Base-by-base conservation (phyloP, 2,888 invertebrate species). In the Pheosia gnoma region DNA sequence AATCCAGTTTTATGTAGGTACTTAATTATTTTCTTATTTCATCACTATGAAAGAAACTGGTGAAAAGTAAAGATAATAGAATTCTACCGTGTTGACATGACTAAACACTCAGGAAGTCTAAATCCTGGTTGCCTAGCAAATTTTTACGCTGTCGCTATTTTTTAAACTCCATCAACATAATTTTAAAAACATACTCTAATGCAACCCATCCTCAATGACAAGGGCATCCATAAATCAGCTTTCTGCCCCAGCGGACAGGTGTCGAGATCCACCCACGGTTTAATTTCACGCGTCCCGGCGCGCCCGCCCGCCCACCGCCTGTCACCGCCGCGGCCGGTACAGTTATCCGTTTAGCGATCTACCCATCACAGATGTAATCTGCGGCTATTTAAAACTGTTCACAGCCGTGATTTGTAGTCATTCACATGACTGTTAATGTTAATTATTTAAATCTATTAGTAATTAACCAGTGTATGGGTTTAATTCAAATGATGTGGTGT, bases 221-320 rank as follows among this genome's bases (percentile, higher is more conserved):
- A 47, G n/a, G n/a, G 47, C 47, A 47, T 47, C 47, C n/a, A 47
- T 51, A 51, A 51, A 51, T 51, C 6, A 10, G 52, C 56, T 65
- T 71, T 57, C 54, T 54, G 57, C 63, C 36, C 39, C 9, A 6
- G 41, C 58, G n/a, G 56, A 53, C 66, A 68, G 62, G 68, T 72
- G 72, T 53, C 38, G 62, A 75, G 59, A 66, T 61, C 66, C 65
- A 68, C 64, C 64, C 56, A 65, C 54, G 65, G 61, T 70, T 77
- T 77, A 77, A 82, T 82, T 81, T 77, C 74, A 79, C 75, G 81
- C 79, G 65, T 68, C 68, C 54, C 61, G 64, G 58, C 65, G 60
- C 65, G 59, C 56, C 57, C 60, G 60, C 61, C 47, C 43, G 63
- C 47, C 58, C 63, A 47, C 41, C 36, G 52, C 52, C 58, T 64